A percentile compares a stretch with the other conserved stretches of the same genome.
Evolutionary conservation across 2,797 vertebrate genomes (phyloP).

Genomic region (Dromococcyx pavoninus): DNA sequence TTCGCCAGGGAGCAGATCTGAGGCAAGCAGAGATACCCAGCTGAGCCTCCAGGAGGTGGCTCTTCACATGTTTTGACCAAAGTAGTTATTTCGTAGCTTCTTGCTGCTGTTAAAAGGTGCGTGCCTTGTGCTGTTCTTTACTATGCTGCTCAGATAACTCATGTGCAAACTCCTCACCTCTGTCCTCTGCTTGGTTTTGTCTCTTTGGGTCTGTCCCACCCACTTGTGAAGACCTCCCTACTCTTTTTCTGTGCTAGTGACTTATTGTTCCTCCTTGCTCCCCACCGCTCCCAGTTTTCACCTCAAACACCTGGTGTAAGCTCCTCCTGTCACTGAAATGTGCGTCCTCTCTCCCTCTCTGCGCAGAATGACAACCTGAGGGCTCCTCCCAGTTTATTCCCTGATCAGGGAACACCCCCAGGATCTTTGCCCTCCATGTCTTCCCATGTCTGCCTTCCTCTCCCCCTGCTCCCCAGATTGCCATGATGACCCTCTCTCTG

Average conservation of each 20-base stretch:
- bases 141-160: background rate
- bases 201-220: background rate
- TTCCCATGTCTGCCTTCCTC: background rate
- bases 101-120: background rate
- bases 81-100: background rate
- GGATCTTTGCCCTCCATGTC: background rate
- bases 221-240: background rate
- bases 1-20: constrained; percentile 28
- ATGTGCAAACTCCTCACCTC: background rate
- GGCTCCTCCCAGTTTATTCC: background rate
- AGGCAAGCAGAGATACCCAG: background rate
- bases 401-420: background rate
- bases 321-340: background rate
- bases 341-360: background rate
- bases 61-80: background rate
- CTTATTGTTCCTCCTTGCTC: background rate
- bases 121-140: background rate
- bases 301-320: background rate
- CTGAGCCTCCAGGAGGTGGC: background rate
- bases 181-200: background rate
- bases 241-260: background rate
- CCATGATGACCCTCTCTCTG: background rate
- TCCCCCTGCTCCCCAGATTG: background rate
- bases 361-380: background rate
- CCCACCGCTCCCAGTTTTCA: background rate